These are phyloP conservation scores for Nomada ruficornis DNA, from an alignment of 2,888 invertebrate genomes.

Conservation along the genomic window DNA sequence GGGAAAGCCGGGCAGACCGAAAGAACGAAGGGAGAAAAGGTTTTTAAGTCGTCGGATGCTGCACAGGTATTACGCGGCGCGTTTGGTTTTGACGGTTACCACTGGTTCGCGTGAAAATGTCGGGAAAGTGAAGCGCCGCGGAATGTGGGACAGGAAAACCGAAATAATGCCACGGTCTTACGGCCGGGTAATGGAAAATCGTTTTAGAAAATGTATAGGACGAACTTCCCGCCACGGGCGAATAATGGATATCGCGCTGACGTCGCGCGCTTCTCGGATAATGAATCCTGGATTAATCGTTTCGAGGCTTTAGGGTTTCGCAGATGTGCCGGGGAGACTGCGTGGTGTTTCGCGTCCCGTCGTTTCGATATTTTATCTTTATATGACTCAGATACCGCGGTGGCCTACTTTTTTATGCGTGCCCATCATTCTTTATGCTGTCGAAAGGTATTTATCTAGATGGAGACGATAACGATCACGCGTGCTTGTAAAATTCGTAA, in stretches of 20 bases:
- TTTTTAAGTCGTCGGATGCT: slow-evolving; percentile 25
- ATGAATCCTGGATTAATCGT: slow-evolving; percentile 27
- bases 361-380: neutral
- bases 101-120: slow-evolving; percentile 28
- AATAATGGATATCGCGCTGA: slow-evolving; percentile 33
- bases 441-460: neutral
- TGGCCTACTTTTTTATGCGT: neutral
- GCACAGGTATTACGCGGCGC: slow-evolving; percentile 31
- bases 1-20: neutral
- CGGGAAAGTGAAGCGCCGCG: neutral
- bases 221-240: neutral
- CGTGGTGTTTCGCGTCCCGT: neutral
- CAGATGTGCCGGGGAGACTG: too few species aligned
- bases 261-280: neutral
- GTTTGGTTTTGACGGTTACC: slow-evolving; percentile 39
- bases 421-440: neutral
- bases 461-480: too few species aligned
- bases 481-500: too few species aligned
- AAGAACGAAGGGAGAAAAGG: neutral
- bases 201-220: slow-evolving; percentile 29
- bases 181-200: slow-evolving; percentile 36
- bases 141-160: slow-evolving; percentile 6
- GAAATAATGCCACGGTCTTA: slow-evolving; percentile 27
- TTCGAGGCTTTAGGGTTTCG: neutral
- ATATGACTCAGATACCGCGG: neutral